A percentile compares a stretch with the other conserved stretches of the same genome.
These are phyloP conservation scores for Neostethus bicornis DNA, from an alignment of 2,797 vertebrate species.

Conservation along the genomic window DNA sequence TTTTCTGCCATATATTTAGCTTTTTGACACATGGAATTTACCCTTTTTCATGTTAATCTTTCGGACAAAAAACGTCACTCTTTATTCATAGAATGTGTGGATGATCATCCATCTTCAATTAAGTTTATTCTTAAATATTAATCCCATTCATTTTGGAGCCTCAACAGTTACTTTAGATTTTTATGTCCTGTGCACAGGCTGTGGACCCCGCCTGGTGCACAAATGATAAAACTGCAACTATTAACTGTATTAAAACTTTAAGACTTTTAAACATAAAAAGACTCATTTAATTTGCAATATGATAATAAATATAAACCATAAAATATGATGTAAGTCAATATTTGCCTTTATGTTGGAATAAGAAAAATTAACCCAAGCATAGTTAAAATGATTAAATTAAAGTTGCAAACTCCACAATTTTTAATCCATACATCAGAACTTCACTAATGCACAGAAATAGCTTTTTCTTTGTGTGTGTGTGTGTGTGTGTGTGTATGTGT, in stretches of 20 bases:
- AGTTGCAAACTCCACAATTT: not conserved
- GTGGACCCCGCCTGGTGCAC: conserved; percentile 69
- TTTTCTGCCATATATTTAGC: not conserved
- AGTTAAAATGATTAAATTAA: too few relatives aligned
- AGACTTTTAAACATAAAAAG: conserved; percentile 6
- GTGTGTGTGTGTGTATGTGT: too few relatives aligned
- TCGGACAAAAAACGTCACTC: too few relatives aligned
- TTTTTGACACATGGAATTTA: not conserved
- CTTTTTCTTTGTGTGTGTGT: too few relatives aligned
- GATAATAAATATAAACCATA: not conserved
- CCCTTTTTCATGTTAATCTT: too few relatives aligned
- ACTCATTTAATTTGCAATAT: conserved; percentile 10
- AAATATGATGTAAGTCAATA: too few relatives aligned
- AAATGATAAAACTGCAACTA: conserved; percentile 47
- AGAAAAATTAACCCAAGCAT: not conserved
- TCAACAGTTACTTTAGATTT: not conserved
- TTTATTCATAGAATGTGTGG: not conserved
- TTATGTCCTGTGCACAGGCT: conserved; percentile 11
- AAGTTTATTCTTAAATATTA: not conserved
- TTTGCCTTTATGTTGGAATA: not conserved
- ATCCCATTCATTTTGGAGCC: not conserved
- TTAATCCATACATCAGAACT: not conserved
- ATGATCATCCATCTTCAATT: not conserved
- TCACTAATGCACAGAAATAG: not conserved
- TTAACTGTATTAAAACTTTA: not conserved